A percentile compares a stretch with the other conserved stretches of the same genome.
Evolutionary conservation across 2,113 vertebrate genomes (phyloP).

Genomic region (Melanotaenia duboulayi): DNA sequence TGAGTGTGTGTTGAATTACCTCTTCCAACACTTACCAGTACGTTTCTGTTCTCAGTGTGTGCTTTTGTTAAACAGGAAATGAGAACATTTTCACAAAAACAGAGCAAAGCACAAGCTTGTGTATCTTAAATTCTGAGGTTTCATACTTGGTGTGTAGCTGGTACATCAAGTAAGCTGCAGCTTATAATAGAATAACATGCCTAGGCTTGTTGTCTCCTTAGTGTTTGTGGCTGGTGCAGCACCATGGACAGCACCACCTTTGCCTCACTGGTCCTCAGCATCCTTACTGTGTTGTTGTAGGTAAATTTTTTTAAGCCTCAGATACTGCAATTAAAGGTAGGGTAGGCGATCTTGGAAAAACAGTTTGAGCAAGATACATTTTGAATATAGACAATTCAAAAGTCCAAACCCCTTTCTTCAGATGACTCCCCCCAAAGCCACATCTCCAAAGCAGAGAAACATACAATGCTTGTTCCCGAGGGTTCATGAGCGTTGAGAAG

Average conservation of each 20-base stretch:
- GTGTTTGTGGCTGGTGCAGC: constrained; percentile 3
- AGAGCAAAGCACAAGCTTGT: too few species aligned
- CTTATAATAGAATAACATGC: neutral
- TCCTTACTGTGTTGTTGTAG: neutral
- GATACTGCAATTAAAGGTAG: too few species aligned
- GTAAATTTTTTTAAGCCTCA: neutral
- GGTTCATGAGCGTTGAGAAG: too few species aligned
- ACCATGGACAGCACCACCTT: constrained; percentile 66
- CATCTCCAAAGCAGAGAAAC: too few species aligned
- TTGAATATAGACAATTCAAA: too few species aligned
- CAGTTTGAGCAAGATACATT: too few species aligned
- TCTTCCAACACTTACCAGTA: neutral
- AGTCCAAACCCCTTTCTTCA: too few species aligned
- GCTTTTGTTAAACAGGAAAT: neutral
- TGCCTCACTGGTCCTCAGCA: neutral
- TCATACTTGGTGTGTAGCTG: too few species aligned
- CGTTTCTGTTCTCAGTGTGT: neutral
- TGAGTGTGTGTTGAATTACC: neutral
- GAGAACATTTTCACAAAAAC: too few species aligned
- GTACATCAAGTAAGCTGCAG: neutral
- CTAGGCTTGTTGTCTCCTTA: neutral
- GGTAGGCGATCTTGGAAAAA: too few species aligned
- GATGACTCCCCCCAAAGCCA: too few species aligned
- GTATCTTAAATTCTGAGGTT: neutral
- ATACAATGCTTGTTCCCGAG: too few species aligned